Percentiles rank a stretch among this genome's conserved stretches.
phyloP scores from a whole-genome alignment of 2,888 invertebrate genomes.

The Acanthoscelides obtectus region DNA sequence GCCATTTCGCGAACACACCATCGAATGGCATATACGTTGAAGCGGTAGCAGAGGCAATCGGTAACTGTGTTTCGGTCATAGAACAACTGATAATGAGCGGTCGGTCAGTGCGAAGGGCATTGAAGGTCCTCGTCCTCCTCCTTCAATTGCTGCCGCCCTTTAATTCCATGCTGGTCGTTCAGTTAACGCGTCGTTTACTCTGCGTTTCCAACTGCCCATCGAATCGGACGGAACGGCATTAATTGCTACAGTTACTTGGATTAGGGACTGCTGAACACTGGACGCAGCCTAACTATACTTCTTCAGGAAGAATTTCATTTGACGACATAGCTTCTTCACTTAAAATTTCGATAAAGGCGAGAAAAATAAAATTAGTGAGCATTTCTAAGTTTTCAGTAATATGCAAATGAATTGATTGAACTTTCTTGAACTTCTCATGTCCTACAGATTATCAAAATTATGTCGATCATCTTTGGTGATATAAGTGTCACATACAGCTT shows the following conservation, averaged over 20 bases:
- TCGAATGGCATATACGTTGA: not conserved
- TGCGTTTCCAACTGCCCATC: not conserved
- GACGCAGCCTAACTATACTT: not conserved
- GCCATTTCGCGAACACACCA: not conserved
- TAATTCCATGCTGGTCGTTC: slow-evolving; percentile 10
- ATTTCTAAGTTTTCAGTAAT: too few relatives aligned
- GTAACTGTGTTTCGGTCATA: slow-evolving; percentile 27
- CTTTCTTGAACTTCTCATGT: too few relatives aligned
- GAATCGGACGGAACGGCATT: not conserved
- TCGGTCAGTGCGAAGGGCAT: slow-evolving; percentile 13
- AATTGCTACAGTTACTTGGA: not conserved
- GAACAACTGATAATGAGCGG: slow-evolving; percentile 32
- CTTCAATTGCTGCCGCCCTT: slow-evolving; percentile 5
- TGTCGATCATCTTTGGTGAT: too few relatives aligned
- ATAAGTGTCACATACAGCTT: too few relatives aligned
- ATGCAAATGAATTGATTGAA: too few relatives aligned
- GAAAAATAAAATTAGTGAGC: too few relatives aligned
- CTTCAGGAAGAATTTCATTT: too few relatives aligned
- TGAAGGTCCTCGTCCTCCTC: slow-evolving; percentile 7
- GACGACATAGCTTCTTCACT: too few relatives aligned
- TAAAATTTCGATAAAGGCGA: too few relatives aligned
- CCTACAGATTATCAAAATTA: too few relatives aligned
- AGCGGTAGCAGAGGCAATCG: slow-evolving; percentile 12
- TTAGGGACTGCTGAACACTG: not conserved
- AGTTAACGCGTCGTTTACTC: slow-evolving; percentile 9